phyloP scores from a whole-genome alignment of 2,888 invertebrate species.

The Seira sanloemensis region DNA sequence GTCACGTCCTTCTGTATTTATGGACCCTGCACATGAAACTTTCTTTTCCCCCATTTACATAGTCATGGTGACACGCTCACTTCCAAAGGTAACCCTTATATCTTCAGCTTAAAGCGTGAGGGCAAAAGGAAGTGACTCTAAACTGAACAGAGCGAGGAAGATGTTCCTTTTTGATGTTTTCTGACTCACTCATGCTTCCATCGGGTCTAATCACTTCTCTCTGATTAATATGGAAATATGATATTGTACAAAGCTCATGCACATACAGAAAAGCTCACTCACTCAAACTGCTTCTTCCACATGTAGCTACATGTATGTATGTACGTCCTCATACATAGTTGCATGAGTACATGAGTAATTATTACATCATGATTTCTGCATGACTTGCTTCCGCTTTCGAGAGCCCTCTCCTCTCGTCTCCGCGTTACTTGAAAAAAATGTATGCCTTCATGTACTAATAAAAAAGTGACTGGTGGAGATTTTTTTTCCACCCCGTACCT shows the following conservation, averaged over 20 bases:
- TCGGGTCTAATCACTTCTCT: not conserved
- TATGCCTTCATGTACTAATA: not conserved
- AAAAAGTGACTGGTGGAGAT: not conserved
- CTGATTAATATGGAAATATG: not conserved
- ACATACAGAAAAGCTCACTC: not conserved
- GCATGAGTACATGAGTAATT: not conserved
- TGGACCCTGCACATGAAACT: no score
- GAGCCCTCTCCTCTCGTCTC: not conserved
- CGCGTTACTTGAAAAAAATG: not conserved
- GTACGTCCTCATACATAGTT: not conserved
- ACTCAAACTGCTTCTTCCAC: not conserved
- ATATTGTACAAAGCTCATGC: not conserved
- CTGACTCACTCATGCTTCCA: no score
- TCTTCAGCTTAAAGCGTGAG: no score
- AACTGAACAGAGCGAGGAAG: no score
- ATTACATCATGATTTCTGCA: not conserved
- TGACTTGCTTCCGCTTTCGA: not conserved
- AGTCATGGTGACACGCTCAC: no score
- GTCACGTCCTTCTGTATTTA: no score
- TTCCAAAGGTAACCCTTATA: no score
- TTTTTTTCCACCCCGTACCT: not conserved
- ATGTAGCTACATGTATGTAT: no score
- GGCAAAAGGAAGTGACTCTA: no score
- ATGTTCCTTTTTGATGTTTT: no score
- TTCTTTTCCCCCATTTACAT: no score